These are phyloP conservation scores for Sarotherodon lohbergeri DNA, from an alignment of 2,113 vertebrate species.

Conservation along the genomic window DNA sequence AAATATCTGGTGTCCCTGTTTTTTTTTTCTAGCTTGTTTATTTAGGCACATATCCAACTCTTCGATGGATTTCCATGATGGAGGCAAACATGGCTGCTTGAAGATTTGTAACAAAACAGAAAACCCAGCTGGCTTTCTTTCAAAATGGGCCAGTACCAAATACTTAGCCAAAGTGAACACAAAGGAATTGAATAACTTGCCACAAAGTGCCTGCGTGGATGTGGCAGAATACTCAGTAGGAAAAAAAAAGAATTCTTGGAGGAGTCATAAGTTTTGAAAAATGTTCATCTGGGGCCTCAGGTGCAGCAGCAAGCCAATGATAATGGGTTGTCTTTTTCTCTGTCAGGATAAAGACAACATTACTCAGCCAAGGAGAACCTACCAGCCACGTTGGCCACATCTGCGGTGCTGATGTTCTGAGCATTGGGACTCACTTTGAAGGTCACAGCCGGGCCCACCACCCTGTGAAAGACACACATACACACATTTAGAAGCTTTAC, in stretches of 20 bases:
- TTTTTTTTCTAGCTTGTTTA: background rate
- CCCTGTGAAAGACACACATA: conserved; percentile 71
- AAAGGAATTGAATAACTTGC: background rate
- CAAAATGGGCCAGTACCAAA: background rate
- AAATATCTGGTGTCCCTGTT: background rate
- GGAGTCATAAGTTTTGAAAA: conserved; percentile 1
- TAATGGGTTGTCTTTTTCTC: conserved; percentile 15
- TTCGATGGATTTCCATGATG: background rate
- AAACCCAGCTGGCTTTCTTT: background rate
- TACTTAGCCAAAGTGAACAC: background rate
- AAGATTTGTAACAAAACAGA: background rate
- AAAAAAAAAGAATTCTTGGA: background rate
- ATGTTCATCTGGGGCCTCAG: conserved; percentile 12
- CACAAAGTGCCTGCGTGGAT: background rate
- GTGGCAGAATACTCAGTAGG: background rate
- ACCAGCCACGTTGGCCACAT: conserved; percentile 82
- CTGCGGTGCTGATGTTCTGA: conserved; percentile 82
- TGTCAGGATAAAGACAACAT: conserved; percentile 5
- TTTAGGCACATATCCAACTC: background rate
- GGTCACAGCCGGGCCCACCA: conserved; percentile 88
- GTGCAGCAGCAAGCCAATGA: conserved; percentile 6
- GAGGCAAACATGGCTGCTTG: background rate
- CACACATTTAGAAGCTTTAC: background rate
- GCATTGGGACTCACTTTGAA: conserved; percentile 83
- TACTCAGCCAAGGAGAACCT: conserved; percentile 49